Evolutionary conservation across 2,888 invertebrate genomes (phyloP).

Genomic region (Litoditis marina): DNA sequence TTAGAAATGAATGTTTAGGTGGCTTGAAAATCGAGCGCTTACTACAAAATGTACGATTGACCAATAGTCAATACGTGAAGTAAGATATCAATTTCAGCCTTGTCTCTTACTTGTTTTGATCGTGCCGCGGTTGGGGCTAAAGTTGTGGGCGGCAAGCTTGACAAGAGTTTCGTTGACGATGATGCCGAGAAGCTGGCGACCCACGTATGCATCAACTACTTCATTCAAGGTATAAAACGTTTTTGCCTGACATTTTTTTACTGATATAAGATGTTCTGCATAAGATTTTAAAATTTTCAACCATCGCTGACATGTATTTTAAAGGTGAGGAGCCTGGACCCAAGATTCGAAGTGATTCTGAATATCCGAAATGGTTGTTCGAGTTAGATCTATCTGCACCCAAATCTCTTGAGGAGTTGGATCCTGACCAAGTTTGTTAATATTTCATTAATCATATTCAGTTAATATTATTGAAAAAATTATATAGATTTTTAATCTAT

Average conservation of each 20-base stretch:
- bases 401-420: conserved; percentile 51
- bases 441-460: too few species aligned
- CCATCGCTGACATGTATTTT: neutral
- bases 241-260: neutral
- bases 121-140: conserved; percentile 24
- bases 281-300: conserved; percentile 3
- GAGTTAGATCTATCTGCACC: conserved; percentile 47
- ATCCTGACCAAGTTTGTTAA: conserved; percentile 38
- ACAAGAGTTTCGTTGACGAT: conserved; percentile 54
- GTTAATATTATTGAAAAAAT: neutral
- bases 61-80: too few species aligned
- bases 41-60: too few species aligned
- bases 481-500: neutral
- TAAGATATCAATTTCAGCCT: too few species aligned
- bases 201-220: conserved; percentile 57
- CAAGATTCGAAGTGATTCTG: conserved; percentile 62
- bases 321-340: conserved; percentile 64
- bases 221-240: conserved; percentile 45
- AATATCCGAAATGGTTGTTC: conserved; percentile 65
- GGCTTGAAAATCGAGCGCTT: too few species aligned
- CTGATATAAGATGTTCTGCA: neutral
- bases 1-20: too few species aligned
- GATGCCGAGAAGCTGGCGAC: conserved; percentile 54
- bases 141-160: conserved; percentile 44
- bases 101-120: neutral